These are phyloP conservation scores for Eurystomus gularis DNA, from an alignment of 2,113 vertebrate species.

Conservation along the genomic window DNA sequence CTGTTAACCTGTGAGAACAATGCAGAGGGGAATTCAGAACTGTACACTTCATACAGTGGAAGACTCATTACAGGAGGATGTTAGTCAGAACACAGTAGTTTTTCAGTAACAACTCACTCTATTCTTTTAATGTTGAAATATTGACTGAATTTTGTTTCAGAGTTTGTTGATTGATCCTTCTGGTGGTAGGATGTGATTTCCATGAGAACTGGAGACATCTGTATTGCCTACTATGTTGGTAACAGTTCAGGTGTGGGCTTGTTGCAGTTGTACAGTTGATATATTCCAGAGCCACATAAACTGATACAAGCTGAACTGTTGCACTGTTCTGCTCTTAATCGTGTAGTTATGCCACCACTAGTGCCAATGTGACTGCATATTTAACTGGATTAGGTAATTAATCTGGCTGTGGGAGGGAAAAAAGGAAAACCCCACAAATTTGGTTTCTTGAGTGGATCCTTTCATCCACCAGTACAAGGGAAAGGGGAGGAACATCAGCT, in stretches of 20 bases:
- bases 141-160: background rate
- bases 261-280: background rate
- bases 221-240: rapidly evolving
- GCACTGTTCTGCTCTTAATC: background rate
- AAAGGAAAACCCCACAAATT: background rate
- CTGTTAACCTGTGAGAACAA: background rate
- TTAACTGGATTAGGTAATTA: background rate
- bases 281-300: background rate
- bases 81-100: background rate
- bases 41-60: background rate
- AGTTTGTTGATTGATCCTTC: background rate
- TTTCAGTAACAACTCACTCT: background rate
- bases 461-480: background rate
- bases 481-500: background rate
- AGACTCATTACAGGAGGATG: background rate
- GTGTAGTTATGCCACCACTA: background rate
- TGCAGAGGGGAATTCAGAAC: background rate
- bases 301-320: background rate
- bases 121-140: background rate
- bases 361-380: background rate
- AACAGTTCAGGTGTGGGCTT: background rate
- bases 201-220: background rate
- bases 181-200: background rate
- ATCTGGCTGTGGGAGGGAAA: background rate
- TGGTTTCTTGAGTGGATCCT: background rate